Evolutionary conservation across 2,888 invertebrate species (phyloP).

Genomic region (Melipona beecheii): DNA sequence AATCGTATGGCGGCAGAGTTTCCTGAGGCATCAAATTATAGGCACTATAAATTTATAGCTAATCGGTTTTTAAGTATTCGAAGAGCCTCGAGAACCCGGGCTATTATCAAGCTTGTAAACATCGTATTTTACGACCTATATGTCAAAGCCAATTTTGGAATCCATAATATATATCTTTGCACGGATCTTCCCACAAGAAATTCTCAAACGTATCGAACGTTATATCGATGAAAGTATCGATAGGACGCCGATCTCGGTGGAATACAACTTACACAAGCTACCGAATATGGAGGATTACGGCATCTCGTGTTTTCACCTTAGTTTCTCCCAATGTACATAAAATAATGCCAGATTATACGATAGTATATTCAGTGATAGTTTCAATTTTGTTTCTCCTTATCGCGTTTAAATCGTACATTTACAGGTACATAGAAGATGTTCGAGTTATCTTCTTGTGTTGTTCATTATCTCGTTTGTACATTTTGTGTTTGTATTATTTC

Average conservation of each 20-base stretch:
- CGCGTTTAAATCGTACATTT: neutral
- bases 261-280: neutral
- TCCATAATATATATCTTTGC: slow-evolving; percentile 40
- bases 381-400: neutral
- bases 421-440: too few species aligned
- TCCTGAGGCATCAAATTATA: neutral
- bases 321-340: too few species aligned
- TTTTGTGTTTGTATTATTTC: too few species aligned
- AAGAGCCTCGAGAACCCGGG: slow-evolving; percentile 35
- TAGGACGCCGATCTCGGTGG: neutral
- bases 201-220: slow-evolving; percentile 16
- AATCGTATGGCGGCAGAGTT: neutral
- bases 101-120: slow-evolving; percentile 63
- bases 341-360: neutral
- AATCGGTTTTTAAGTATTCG: slow-evolving; percentile 37
- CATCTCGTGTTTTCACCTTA: neutral
- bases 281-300: slow-evolving; percentile 10
- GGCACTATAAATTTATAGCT: neutral
- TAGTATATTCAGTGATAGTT: neutral
- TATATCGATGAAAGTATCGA: slow-evolving; percentile 28
- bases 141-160: slow-evolving; percentile 62
- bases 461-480: too few species aligned
- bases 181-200: slow-evolving; percentile 26
- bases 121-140: slow-evolving; percentile 53
- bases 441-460: too few species aligned